phyloP scores from a whole-genome alignment of 2,888 invertebrate species.

The Papilio gigon region DNA sequence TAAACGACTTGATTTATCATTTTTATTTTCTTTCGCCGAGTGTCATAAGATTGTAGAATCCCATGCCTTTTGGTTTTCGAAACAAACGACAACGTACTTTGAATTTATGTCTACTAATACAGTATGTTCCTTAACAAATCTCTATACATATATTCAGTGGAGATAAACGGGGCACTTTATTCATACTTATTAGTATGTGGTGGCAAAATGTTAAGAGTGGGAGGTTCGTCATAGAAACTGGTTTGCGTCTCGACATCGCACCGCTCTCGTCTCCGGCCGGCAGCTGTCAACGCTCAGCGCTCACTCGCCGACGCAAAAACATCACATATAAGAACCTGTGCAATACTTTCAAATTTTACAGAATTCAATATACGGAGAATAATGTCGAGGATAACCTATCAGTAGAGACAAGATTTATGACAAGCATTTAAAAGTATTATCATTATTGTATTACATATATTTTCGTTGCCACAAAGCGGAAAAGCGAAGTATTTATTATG shows the following conservation, averaged over 20 bases:
- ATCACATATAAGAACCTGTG: background rate
- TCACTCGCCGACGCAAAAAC: conserved; percentile 30
- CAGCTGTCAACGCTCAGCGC: conserved; percentile 40
- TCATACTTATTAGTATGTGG: conserved; percentile 37
- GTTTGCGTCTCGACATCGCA: conserved; percentile 63
- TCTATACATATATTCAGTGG: background rate
- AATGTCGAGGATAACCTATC: background rate
- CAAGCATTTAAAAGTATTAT: background rate
- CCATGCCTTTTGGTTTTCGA: too few species aligned
- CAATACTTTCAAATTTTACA: conserved; percentile 3
- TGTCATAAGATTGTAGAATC: too few species aligned
- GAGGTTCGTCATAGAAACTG: conserved; percentile 61
- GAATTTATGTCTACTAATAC: background rate
- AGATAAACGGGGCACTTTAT: conserved; percentile 19
- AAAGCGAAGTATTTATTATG: too few species aligned
- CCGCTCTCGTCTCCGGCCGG: conserved; percentile 41
- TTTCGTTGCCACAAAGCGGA: too few species aligned
- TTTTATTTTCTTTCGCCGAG: too few species aligned
- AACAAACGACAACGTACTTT: too few species aligned
- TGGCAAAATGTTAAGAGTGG: conserved; percentile 48
- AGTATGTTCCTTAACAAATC: background rate
- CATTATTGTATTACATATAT: too few species aligned
- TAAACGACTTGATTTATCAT: too few species aligned
- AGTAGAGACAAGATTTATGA: too few species aligned
- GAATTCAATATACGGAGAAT: background rate